Percentiles rank a stretch among this genome's conserved stretches.
Evolutionary conservation across 2,888 invertebrate species (phyloP).

Genomic region (Dasysyrphus albostriatus): DNA sequence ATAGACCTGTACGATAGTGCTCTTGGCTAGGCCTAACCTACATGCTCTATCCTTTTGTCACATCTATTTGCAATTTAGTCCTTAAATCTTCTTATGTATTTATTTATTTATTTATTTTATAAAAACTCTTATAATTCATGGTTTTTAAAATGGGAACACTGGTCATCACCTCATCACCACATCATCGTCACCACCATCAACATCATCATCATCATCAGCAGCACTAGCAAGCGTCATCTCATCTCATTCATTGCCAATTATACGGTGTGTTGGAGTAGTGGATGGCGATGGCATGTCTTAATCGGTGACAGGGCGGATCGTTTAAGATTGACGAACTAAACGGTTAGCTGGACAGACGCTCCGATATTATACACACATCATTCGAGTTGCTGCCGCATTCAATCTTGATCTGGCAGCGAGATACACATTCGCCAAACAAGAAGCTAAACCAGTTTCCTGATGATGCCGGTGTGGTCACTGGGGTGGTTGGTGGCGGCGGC

Average conservation of each 20-base stretch:
- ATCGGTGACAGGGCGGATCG: slow-evolving; percentile 76
- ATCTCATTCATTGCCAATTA: slow-evolving; percentile 75
- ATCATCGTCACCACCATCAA: slow-evolving; percentile 39
- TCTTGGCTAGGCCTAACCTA: too few species aligned
- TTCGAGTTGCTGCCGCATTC: slow-evolving; percentile 40
- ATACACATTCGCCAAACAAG: slow-evolving; percentile 10
- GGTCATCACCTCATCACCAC: slow-evolving; percentile 56
- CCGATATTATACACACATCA: slow-evolving; percentile 27
- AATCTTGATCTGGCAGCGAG: slow-evolving; percentile 44
- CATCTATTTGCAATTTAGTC: too few species aligned
- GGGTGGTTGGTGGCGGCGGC: slow-evolving; percentile 63
- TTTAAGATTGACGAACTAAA: slow-evolving; percentile 70
- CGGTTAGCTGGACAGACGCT: slow-evolving; percentile 45
- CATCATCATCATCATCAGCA: slow-evolving; percentile 46
- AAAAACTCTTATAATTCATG: too few species aligned
- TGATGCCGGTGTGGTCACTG: slow-evolving; percentile 50
- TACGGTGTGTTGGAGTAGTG: slow-evolving; percentile 70
- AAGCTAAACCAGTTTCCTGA: slow-evolving; percentile 61
- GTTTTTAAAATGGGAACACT: slow-evolving; percentile 32
- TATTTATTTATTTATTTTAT: too few species aligned
- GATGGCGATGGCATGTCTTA: slow-evolving; percentile 71
- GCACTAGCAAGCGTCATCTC: slow-evolving; percentile 46
- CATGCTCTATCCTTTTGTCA: too few species aligned
- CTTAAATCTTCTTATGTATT: too few species aligned
- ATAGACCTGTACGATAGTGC: too few species aligned